Evolutionary conservation across 2,113 vertebrate genomes (phyloP).

Genomic region (Parotia lawesii): DNA sequence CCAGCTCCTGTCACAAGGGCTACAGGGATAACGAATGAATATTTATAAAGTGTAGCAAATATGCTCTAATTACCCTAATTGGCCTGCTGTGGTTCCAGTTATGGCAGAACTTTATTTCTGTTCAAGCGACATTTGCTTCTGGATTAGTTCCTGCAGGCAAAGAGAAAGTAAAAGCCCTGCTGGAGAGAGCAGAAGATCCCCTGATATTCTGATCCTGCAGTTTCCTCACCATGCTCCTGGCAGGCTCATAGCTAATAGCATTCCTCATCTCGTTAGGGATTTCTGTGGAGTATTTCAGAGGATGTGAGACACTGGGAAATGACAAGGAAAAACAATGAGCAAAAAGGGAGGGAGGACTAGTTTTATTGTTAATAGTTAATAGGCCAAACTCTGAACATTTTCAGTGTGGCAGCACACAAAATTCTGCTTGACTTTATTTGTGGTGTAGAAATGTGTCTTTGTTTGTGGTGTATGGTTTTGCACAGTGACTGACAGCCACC

Average conservation of each 20-base stretch:
- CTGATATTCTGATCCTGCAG: background rate
- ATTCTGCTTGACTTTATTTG: background rate
- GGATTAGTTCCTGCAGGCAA: background rate
- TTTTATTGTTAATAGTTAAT: conserved; percentile 3
- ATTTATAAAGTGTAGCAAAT: conserved; percentile 47
- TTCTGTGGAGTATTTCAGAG: background rate
- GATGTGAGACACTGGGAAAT: background rate
- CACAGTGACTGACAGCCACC: background rate
- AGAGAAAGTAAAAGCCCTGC: background rate
- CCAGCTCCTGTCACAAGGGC: background rate
- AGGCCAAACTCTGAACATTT: background rate
- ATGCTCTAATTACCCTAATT: conserved; percentile 36
- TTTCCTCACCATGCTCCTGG: background rate
- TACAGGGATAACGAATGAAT: background rate
- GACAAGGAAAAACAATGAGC: background rate
- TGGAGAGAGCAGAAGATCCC: background rate
- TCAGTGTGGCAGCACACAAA: background rate
- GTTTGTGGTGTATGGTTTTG: background rate
- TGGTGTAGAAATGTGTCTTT: background rate
- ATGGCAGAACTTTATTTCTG: conserved; percentile 12
- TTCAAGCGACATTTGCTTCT: conserved; percentile 21
- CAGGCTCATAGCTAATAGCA: background rate
- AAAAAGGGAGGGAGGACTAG: background rate
- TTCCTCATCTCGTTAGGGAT: background rate
- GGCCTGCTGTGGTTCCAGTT: conserved; percentile 3